Evolutionary conservation across 2,113 vertebrate species (phyloP), one percentile per base, ranked within the genome.

Genomic region (Promerops cafer): DNA sequence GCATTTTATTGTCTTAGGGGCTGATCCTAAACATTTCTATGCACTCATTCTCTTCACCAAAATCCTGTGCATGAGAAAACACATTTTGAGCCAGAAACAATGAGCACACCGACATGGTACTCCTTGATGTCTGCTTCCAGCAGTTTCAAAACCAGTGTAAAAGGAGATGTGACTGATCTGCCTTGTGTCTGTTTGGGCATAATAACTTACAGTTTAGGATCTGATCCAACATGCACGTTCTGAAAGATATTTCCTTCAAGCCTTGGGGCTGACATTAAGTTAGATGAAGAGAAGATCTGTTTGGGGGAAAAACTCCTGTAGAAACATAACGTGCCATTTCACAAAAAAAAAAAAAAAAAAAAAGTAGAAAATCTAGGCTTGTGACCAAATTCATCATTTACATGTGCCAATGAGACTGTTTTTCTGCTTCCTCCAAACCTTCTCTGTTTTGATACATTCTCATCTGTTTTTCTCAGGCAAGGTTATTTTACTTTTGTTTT

Each of bases 101-200:
- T 31, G 37, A 69, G 13, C 27, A 39, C 21, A 47, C 2, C 0
- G 0, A 8, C 39, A 33, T 54, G 5, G 31, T 28, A 28, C 3
- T 64, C 35, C 11, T 49, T n/a, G 44, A n/a, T 64, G 17, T 18
- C 11, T 83, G 18, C 26, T 87, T 69, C 35, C 39, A 79, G 7
- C 16, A 54, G 56, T 26, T 23, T 59, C 54, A 83, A 79, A 87
- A n/a, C 1, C 31, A n/a, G 7, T 30, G 7, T 13, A 59, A 66
- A 59, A 71, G 24, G 30, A 82, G 20, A 49, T 7, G 26, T 72
- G 70, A 11, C 30, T 42, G 31, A 53, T 49, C 30, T 61, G 42
- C 30, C 8, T 66, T 37, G 37, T 40, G 15, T 42, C 37, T 77
- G 8, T 6, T 37, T 7, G 3, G 42, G 33, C 8, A 16, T n/a